Evolutionary conservation across 1,140 invertebrate genomes (phyloP).

Genomic region (Drosophila asahinai): DNA sequence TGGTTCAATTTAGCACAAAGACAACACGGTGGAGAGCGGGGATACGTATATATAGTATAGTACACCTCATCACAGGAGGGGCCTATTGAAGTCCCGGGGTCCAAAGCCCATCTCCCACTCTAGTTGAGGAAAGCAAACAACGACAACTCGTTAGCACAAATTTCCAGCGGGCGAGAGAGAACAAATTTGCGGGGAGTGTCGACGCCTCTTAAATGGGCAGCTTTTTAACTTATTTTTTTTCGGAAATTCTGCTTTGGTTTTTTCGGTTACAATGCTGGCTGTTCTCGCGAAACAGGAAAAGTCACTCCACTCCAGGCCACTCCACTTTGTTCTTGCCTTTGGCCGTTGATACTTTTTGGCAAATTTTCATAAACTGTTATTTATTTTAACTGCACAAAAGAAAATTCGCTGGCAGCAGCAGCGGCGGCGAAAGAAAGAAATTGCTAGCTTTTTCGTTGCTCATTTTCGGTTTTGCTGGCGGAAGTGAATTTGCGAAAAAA

Average conservation of each 20-base stretch:
- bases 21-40: conserved; percentile 48
- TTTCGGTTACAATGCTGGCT: conserved; percentile 44
- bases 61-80: conserved; percentile 36
- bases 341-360: conserved; percentile 73
- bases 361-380: conserved; percentile 84
- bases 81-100: conserved; percentile 65
- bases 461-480: conserved; percentile 50
- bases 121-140: conserved; percentile 56
- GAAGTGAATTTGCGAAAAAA: conserved; percentile 79
- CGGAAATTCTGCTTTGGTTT: conserved; percentile 3
- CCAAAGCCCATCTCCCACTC: conserved; percentile 23
- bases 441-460: conserved; percentile 61
- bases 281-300: conserved; percentile 75
- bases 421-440: conserved; percentile 35
- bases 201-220: conserved; percentile 80
- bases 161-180: conserved; percentile 42
- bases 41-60: background rate
- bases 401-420: conserved; percentile 51
- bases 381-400: conserved; percentile 79
- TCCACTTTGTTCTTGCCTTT: conserved; percentile 36
- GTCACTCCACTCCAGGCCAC: conserved; percentile 62
- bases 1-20: conserved; percentile 82
- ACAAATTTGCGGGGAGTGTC: conserved; percentile 49
- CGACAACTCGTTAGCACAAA: conserved; percentile 80
- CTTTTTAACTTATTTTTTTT: conserved; percentile 36